Conservation (phyloP, 1,140 invertebrate genomes). For the Idris sp. region DNA sequence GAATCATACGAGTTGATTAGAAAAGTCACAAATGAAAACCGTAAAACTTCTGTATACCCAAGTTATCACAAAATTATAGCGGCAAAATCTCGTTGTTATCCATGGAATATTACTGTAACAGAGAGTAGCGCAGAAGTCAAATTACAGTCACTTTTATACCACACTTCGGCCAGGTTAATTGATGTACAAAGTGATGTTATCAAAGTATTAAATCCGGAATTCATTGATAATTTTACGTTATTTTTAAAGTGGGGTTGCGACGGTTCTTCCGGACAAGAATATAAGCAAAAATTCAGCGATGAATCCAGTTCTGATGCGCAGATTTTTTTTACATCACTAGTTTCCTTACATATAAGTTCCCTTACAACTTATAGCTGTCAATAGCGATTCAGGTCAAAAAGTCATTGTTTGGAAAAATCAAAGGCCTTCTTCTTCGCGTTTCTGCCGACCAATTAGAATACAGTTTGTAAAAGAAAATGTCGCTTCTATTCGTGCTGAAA, state of each 20-base stretch:
- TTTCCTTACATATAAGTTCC: constrained; percentile 6
- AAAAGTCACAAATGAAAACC: constrained; percentile 13
- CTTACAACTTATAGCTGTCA: too few relatives aligned
- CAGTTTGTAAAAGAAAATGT: constrained; percentile 32
- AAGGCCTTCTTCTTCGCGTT: constrained; percentile 13
- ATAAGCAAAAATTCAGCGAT: constrained; percentile 24
- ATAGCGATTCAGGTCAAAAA: background rate
- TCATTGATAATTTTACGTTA: background rate
- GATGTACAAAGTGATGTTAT: constrained; percentile 7
- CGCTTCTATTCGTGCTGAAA: constrained; percentile 36
- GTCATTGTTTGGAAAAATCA: constrained; percentile 8
- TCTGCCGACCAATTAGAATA: constrained; percentile 12
- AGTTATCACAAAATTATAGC: too few relatives aligned
- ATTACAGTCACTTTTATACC: constrained; percentile 15
- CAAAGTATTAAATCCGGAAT: background rate
- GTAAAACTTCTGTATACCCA: background rate
- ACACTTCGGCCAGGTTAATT: constrained; percentile 10
- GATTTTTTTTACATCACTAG: constrained; percentile 17
- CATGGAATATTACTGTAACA: constrained; percentile 1
- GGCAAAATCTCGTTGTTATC: constrained; percentile 1
- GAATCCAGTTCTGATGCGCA: constrained; percentile 12
- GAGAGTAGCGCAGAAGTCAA: constrained; percentile 8
- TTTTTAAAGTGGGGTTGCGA: constrained; percentile 25
- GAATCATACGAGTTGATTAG: constrained; percentile 1
- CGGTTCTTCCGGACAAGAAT: constrained; percentile 14